Evolutionary conservation across 1,140 invertebrate genomes (phyloP).

Genomic region (Trissolcus basalis): DNA sequence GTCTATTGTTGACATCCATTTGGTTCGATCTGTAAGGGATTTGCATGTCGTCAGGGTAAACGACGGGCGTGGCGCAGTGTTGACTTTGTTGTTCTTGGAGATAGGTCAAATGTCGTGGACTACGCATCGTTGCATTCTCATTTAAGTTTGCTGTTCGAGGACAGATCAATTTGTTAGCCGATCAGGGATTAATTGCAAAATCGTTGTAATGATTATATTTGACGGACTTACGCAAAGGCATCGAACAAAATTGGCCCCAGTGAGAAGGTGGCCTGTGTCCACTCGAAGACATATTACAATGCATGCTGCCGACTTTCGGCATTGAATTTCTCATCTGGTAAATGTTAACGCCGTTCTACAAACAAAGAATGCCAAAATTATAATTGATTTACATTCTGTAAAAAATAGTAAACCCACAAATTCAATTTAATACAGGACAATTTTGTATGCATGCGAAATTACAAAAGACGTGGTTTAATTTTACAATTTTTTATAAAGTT

Average conservation of each 20-base stretch:
- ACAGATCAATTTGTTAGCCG: constrained; percentile 7
- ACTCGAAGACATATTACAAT: constrained; percentile 66
- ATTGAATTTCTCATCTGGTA: constrained; percentile 66
- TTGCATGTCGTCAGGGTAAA: constrained; percentile 67
- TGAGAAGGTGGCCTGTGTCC: constrained; percentile 61
- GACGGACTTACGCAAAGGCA: constrained; percentile 69
- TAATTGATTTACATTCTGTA: too few relatives aligned
- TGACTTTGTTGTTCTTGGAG: constrained; percentile 69
- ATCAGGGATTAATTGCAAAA: not conserved
- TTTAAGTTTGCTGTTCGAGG: constrained; percentile 27
- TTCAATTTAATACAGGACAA: too few relatives aligned
- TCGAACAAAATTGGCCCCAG: constrained; percentile 72
- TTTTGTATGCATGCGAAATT: too few relatives aligned
- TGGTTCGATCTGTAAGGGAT: constrained; percentile 66
- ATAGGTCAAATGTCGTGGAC: constrained; percentile 70
- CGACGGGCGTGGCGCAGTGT: constrained; percentile 59
- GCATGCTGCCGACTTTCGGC: constrained; percentile 64
- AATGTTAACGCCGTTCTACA: constrained; percentile 65
- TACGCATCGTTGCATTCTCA: constrained; percentile 61
- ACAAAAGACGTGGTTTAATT: too few relatives aligned
- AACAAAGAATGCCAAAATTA: constrained; percentile 18
- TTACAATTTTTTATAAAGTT: too few relatives aligned
- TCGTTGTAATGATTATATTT: not conserved
- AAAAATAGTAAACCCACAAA: too few relatives aligned
- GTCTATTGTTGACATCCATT: constrained; percentile 61